phyloP scores from a whole-genome alignment of 1,140 invertebrate genomes.

The Drosophila gunungcola region DNA sequence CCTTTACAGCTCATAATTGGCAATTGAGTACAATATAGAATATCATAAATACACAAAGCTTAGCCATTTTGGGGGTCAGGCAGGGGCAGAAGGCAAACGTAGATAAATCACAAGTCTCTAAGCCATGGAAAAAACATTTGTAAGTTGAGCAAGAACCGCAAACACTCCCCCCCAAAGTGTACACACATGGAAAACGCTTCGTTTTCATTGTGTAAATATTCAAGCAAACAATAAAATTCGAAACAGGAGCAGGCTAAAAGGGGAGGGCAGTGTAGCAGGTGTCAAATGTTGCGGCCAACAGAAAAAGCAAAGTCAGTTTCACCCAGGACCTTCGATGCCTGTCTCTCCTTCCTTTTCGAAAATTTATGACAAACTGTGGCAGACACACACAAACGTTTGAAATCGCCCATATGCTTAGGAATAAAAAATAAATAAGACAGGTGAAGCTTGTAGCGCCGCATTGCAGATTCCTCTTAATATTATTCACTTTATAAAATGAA shows the following conservation, averaged over 20 bases:
- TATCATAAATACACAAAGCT: conserved; percentile 54
- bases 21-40: conserved; percentile 72
- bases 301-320: conserved; percentile 59
- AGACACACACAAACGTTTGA: conserved; percentile 57
- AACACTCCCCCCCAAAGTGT: conserved; percentile 13
- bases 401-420: conserved; percentile 63
- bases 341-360: conserved; percentile 1
- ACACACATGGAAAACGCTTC: conserved; percentile 60
- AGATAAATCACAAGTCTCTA: conserved; percentile 70
- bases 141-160: conserved; percentile 41
- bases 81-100: conserved; percentile 32
- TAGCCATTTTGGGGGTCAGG: conserved; percentile 14
- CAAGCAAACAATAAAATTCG: conserved; percentile 80
- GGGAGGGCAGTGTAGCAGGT: conserved; percentile 62
- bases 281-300: conserved; percentile 77
- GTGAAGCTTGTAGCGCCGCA: background rate
- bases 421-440: conserved; percentile 20
- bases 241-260: conserved; percentile 10
- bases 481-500: no score
- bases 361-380: conserved; percentile 71
- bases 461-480: background rate
- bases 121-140: conserved; percentile 47
- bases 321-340: conserved; percentile 10
- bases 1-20: conserved; percentile 79
- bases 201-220: conserved; percentile 82